These are phyloP conservation scores for Apocrypta bakeri DNA, from an alignment of 1,140 invertebrate species.

Conservation along the genomic window DNA sequence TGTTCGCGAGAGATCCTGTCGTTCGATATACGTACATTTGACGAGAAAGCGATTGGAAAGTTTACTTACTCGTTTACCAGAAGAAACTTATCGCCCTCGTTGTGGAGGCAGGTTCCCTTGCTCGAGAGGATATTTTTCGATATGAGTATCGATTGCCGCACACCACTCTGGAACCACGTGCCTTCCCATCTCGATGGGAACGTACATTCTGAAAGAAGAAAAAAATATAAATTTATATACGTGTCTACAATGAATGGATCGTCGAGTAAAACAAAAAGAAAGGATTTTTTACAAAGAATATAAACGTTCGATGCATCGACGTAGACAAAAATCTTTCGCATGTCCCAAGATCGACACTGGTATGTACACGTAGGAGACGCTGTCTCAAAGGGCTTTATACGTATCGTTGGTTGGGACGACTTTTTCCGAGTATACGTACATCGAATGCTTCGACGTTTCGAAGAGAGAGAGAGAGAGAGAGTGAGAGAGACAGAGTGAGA, in stretches of 20 bases:
- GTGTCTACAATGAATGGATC: too few relatives aligned
- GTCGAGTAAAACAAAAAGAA: too few relatives aligned
- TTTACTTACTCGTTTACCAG: conserved; percentile 87
- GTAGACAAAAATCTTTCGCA: too few relatives aligned
- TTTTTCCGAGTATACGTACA: too few relatives aligned
- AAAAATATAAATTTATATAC: conserved; percentile 32
- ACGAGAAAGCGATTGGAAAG: conserved; percentile 14
- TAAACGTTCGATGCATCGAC: too few relatives aligned
- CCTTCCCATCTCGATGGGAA: conserved; percentile 87
- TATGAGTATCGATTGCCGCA: conserved; percentile 86
- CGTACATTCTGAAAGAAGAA: conserved; percentile 79
- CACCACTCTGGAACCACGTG: conserved; percentile 89
- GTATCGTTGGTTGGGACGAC: not conserved
- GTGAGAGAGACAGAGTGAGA: not conserved
- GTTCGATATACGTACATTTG: not conserved
- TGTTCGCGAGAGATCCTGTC: not conserved
- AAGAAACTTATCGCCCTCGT: conserved; percentile 88
- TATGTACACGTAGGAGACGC: too few relatives aligned
- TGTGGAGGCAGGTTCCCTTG: conserved; percentile 86
- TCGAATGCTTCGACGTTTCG: not conserved
- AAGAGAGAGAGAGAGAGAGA: too few relatives aligned
- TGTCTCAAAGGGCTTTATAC: not conserved
- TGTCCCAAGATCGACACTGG: too few relatives aligned
- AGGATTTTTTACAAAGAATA: too few relatives aligned
- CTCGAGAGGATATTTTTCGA: conserved; percentile 85